A percentile compares a stretch with the other conserved stretches of the same genome.
These are phyloP conservation scores for Liopterus haemorrhoidalis DNA, from an alignment of 2,888 invertebrate species.

Conservation along the genomic window DNA sequence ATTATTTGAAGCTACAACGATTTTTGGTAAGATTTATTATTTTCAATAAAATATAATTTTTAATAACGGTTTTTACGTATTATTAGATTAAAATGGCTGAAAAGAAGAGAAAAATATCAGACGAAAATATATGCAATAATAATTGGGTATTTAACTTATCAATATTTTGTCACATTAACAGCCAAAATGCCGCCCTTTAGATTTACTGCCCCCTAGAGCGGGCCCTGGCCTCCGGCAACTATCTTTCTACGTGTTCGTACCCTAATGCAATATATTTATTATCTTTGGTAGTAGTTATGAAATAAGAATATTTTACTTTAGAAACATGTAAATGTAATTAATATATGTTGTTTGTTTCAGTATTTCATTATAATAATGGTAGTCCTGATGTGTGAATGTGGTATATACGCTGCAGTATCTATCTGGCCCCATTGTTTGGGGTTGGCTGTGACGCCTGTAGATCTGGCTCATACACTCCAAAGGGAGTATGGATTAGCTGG, in stretches of 20 bases:
- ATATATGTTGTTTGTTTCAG: conserved; percentile 44
- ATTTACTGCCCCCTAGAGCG: no score
- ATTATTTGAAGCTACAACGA: no score
- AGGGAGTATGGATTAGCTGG: conserved; percentile 72
- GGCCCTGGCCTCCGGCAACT: neutral
- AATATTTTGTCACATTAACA: no score
- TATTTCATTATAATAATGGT: conserved; percentile 66
- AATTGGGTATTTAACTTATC: no score
- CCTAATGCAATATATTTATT: neutral
- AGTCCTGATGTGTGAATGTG: conserved; percentile 63
- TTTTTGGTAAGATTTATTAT: no score
- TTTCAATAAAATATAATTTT: no score
- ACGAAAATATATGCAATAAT: no score
- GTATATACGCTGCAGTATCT: conserved; percentile 63
- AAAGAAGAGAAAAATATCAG: no score
- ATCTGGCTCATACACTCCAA: conserved; percentile 66
- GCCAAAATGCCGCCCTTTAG: no score
- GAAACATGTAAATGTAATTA: conserved; percentile 6
- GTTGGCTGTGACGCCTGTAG: conserved; percentile 60
- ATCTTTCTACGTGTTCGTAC: neutral
- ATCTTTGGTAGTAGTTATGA: no score
- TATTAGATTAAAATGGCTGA: no score
- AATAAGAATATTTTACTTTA: conserved; percentile 7
- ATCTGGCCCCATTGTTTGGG: conserved; percentile 75
- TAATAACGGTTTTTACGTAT: no score